Evolutionary conservation across 2,113 vertebrate genomes (phyloP).

Genomic region (Pogonocichla stellata): DNA sequence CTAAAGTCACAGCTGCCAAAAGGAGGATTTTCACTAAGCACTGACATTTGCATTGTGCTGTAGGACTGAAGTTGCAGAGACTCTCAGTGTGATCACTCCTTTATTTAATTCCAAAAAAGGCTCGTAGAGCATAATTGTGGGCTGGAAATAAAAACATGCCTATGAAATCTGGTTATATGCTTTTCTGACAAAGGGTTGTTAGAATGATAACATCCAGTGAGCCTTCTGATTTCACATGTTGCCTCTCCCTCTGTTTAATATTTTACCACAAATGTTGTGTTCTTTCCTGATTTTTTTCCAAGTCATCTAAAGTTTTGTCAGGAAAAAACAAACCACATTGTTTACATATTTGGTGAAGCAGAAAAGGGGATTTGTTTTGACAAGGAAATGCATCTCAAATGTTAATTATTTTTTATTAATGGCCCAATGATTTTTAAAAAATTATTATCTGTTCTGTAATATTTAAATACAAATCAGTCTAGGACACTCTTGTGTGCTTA

Average conservation of each 20-base stretch:
- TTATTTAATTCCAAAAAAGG: not conserved
- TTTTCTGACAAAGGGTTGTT: not conserved
- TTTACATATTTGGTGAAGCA: not conserved
- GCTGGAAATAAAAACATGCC: not conserved
- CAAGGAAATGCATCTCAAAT: not conserved
- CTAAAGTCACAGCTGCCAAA: not conserved
- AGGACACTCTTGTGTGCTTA: not conserved
- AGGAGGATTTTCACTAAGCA: not conserved
- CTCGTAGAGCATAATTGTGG: not conserved
- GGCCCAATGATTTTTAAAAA: not conserved
- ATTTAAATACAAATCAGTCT: not conserved
- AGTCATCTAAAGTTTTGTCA: not conserved
- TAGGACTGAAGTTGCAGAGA: not conserved
- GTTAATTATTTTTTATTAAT: not conserved
- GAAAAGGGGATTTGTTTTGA: not conserved
- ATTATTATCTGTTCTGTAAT: not conserved
- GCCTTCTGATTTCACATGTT: not conserved
- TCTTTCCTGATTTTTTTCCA: not conserved
- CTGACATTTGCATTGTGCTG: not conserved
- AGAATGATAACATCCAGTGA: accelerated
- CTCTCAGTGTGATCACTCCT: not conserved
- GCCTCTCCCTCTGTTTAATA: not conserved
- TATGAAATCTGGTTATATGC: not conserved
- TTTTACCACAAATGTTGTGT: not conserved
- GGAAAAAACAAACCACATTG: not conserved